Base-by-base conservation (phyloP, 2,888 invertebrate species). In the Torymus tubicola region DNA sequence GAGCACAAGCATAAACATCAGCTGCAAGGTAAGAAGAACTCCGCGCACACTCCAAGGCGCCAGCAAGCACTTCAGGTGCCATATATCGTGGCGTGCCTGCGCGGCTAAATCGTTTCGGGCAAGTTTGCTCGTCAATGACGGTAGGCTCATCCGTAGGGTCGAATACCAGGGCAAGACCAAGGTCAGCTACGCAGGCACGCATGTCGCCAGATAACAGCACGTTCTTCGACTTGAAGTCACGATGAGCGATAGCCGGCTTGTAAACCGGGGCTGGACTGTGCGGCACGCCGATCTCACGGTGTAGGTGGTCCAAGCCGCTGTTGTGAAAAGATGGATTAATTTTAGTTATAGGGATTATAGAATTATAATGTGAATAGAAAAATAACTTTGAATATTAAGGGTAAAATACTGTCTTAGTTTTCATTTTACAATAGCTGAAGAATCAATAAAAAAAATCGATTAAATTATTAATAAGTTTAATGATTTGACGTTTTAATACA, bases 191-290 rank as follows among this genome's bases (percentile, higher is more conserved):
- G 88, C 98, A 98, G 10, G 98, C 97, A 61, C 96, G 96, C 92
- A 98, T 92, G 91, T 99, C 97, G 31, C 93, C 92, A 91, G 97
- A 98, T 0, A 99, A 92, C 53, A 99, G 93, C 13, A 99, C 98
- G 91, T 99, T 99, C 92, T 98, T 98, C 82, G 98, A 98, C 91
- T 99, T 99, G 89, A 99, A 98, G 92, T 99, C 99, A 77, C 99
- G 93, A 91, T 99, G 99, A 3, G 99, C 99, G 52, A 99, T 95
- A 0, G 98, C 96, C 0, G 98, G 98, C 89, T 99, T 99, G 77
- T 94, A 92, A 10, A 93, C 92, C 12, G 93, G 93, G 72, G 21
- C 89, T 91, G 13, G 12, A 12, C 14, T 2, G 8, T 42, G 5
- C 8, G 42, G 42, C 42, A 42, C 8, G 42, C 8, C 42, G 5